These are phyloP conservation scores for Nannoperca australis DNA, from an alignment of 2,797 vertebrate genomes.

Conservation along the genomic window DNA sequence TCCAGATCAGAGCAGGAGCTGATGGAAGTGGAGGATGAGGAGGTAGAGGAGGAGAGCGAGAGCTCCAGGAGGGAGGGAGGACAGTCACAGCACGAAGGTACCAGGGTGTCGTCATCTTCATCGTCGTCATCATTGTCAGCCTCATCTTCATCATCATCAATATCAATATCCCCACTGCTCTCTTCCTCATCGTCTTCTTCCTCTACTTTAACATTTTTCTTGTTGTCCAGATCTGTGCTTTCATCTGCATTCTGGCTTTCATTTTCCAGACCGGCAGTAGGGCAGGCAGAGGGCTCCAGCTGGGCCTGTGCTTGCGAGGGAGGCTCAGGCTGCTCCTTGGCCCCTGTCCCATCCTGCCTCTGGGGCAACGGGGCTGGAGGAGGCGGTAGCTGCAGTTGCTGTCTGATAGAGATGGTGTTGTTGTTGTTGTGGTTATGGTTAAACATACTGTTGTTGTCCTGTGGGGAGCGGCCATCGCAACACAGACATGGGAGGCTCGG, in stretches of 20 bases:
- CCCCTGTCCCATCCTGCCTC: constrained; percentile 69
- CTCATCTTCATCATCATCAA: constrained; percentile 69
- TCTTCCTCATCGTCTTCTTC: constrained; percentile 80
- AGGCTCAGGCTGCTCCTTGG: constrained; percentile 54
- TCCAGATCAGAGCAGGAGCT: constrained; percentile 97
- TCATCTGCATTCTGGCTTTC: constrained; percentile 61
- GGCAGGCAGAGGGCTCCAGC: constrained; percentile 48
- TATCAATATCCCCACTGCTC: constrained; percentile 78
- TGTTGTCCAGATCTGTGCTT: constrained; percentile 65
- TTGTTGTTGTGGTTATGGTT: constrained; percentile 88
- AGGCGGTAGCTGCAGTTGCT: constrained; percentile 82
- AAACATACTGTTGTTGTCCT: constrained; percentile 88
- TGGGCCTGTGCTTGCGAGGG: constrained; percentile 60
- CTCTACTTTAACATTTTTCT: constrained; percentile 68
- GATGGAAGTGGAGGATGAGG: constrained; percentile 93
- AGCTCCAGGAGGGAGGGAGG: constrained; percentile 86
- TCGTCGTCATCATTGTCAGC: constrained; percentile 76
- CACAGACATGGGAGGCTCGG: constrained; percentile 92
- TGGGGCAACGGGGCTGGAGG: constrained; percentile 68
- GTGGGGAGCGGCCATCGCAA: constrained; percentile 87
- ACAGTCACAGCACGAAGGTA: constrained; percentile 85
- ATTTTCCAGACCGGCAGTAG: constrained; percentile 54
- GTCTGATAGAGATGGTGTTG: constrained; percentile 85
- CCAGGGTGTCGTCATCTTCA: constrained; percentile 87
- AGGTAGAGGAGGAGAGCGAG: constrained; percentile 87